phyloP scores from a whole-genome alignment of 2,113 vertebrate species.

The Corvus moneduloides region DNA sequence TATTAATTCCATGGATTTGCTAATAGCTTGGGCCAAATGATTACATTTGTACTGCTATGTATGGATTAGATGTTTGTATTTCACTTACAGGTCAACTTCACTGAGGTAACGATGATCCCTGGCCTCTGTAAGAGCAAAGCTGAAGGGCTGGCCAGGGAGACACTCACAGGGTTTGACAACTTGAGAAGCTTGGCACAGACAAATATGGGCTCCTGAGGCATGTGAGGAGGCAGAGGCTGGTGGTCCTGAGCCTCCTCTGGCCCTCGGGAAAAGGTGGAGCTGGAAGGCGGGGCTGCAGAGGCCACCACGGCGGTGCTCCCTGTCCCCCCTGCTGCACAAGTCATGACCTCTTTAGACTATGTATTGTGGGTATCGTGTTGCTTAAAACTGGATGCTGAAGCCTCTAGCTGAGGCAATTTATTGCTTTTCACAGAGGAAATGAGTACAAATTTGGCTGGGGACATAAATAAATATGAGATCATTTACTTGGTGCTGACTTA shows the following conservation, averaged over 20 bases:
- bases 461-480: constrained; percentile 42
- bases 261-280: not conserved
- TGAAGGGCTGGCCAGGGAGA: not conserved
- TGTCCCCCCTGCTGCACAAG: not conserved
- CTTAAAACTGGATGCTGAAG: not conserved
- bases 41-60: not conserved
- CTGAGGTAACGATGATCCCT: not conserved
- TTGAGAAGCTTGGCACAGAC: not conserved
- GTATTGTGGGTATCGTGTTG: not conserved
- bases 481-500: not conserved
- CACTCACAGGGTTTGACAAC: not conserved
- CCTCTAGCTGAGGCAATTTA: not conserved
- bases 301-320: accelerated
- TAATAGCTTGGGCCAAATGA: not conserved
- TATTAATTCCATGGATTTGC: not conserved
- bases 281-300: not conserved
- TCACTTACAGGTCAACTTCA: not conserved
- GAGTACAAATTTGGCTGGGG: constrained; percentile 16
- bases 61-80: not conserved
- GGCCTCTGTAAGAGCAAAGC: not conserved
- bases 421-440: constrained; percentile 33
- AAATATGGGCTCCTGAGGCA: not conserved
- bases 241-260: not conserved
- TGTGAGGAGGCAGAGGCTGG: not conserved
- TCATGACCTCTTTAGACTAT: not conserved